Base-by-base conservation (phyloP, 2,888 invertebrate genomes). In the Physocephala rufipes region DNA sequence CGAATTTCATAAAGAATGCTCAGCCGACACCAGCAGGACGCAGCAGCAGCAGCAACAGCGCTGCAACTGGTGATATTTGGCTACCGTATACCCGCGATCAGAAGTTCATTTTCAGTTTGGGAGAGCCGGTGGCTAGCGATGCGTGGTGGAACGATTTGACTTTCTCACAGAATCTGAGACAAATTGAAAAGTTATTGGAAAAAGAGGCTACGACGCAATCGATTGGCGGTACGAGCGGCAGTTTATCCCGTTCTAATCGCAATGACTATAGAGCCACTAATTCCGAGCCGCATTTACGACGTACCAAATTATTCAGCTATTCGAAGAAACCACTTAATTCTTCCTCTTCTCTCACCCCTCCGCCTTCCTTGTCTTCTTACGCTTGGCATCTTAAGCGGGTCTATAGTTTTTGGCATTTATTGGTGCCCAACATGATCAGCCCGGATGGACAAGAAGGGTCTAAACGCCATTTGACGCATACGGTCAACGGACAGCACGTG, bases 21-120 rank as follows among this genome's bases (percentile, higher is more conserved):
- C 89, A 89, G 78, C 91, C 92, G 21, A 89, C 88, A 16, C 86
- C 88, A 1, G 87, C 86, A 30, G 84, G 86, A 28, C 84, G 86
- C 49, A 87, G 87, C 73, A n/a, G n/a, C n/a, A n/a, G n/a, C n/a
- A n/a, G n/a, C n/a, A n/a, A n/a, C n/a, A n/a, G n/a, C n/a, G n/a
- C n/a, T n/a, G n/a, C n/a, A n/a, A 36, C 5, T 36, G 36, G 36
- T 9, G 87, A 88, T 62, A 85, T 86, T 15, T 93, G 93, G 92
- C 86, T 87, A 74, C 88, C 89, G 24, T 92, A 91, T 79, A 88
- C 87, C 1, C 59, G 67, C 2, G 80, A 81, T 3, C 77, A 78
- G 2, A 83, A 82, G 21, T 85, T 82, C 63, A 82, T 86, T 9
- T 85, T 82, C 73, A 81, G 82, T 45, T 63, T 86, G 24, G 85